These are phyloP conservation scores for Lanius collurio DNA, from an alignment of 2,113 vertebrate species.

Conservation along the genomic window DNA sequence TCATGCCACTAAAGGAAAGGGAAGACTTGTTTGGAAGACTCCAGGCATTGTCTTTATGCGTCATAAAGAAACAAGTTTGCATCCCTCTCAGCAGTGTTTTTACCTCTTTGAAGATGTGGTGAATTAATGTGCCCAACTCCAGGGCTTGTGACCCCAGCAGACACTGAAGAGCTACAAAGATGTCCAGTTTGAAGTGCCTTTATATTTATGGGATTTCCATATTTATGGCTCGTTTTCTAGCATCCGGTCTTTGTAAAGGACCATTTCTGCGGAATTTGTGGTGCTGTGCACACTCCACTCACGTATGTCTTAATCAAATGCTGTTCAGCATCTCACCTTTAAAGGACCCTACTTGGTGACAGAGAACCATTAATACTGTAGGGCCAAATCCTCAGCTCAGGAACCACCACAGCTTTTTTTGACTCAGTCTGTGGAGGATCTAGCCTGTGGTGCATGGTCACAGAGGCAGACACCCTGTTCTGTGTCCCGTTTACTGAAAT, in stretches of 20 bases:
- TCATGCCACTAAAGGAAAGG: slow-evolving; percentile 20
- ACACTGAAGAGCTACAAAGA: not conserved
- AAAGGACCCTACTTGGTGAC: not conserved
- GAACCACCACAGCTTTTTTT: not conserved
- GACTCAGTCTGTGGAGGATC: not conserved
- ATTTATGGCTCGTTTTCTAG: not conserved
- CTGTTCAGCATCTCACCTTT: not conserved
- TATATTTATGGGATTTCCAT: not conserved
- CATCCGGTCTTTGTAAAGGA: not conserved
- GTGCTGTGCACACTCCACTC: not conserved
- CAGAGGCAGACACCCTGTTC: not conserved
- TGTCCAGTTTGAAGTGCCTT: not conserved
- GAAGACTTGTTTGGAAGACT: slow-evolving; percentile 48
- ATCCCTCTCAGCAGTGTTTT: not conserved
- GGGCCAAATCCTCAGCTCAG: not conserved
- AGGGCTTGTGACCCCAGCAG: not conserved
- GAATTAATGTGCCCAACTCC: not conserved
- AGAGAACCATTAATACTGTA: not conserved
- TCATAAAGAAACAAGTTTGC: slow-evolving; percentile 27
- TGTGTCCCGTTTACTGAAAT: not conserved
- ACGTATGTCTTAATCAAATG: not conserved
- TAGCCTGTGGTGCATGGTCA: not conserved
- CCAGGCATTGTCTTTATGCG: slow-evolving; percentile 5
- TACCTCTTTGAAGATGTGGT: not conserved
- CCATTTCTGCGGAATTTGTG: not conserved